Evolutionary conservation across 2,797 vertebrate genomes (phyloP), one percentile per base, ranked within the genome.

Genomic region (Danionella dracula): DNA sequence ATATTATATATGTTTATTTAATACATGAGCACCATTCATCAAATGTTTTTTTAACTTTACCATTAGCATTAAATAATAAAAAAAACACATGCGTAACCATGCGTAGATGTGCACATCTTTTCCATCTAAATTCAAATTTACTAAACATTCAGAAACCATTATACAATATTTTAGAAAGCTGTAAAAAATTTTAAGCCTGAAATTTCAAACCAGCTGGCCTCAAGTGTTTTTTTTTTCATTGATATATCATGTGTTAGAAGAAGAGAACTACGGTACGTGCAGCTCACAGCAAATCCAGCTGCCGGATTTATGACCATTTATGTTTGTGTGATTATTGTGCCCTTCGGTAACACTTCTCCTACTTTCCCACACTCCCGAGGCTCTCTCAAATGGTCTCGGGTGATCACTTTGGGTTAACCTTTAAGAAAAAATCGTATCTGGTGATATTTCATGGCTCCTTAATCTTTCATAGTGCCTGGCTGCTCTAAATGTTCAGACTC

Each of bases 351-450:
- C 11, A n/a, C 40, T 35, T 11, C 19, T 27, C 31, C 49, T 40
- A 50, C 51, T 16, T 48, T 12, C 4, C 11, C 37, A 41, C 44
- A 57, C 53, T 48, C 35, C 34, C 2, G 42, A 48, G 42, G 16
- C 53, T 57, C 49, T 68, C 53, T 32, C 6, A 17, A 49, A 21
- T 13, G n/a, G 32, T 70, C 57, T 37, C 42, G 3, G 12, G 44
- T 23, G 35, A 70, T 50, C 53, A 20, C 63, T 70, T 51, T 32
- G 63, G 34, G 45, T 76, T 76, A 76, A 73, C 74, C 74, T 70
- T 66, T 46, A 45, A 45, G 58, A 70, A 63, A 42, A 63, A 54
- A 62, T 66, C 51, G 61, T 62, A 62, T 66, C 56, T 58, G 45
- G 49, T 66, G 34, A 66, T 66, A 57, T 70, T 76, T 73, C 70